phyloP scores from a whole-genome alignment of 2,888 invertebrate genomes.

The Fragum whitleyi region DNA sequence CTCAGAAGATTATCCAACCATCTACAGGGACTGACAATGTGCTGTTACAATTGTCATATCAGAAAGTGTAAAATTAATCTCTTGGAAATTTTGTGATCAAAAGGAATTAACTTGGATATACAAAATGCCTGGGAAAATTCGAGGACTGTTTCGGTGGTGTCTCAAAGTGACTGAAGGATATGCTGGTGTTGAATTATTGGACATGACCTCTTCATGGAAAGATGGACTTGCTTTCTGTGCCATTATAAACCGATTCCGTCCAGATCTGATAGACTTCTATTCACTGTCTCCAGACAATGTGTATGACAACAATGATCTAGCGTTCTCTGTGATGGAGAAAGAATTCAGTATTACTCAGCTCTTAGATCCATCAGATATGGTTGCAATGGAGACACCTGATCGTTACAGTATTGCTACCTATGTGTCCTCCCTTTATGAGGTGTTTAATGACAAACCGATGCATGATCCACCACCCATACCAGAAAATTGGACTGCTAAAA shows the following conservation, averaged over 20 bases:
- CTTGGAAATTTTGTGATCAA: neutral
- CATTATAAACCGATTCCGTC: conserved; percentile 57
- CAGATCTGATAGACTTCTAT: conserved; percentile 59
- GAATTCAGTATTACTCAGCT: conserved; percentile 55
- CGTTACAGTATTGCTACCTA: conserved; percentile 62
- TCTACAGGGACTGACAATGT: neutral
- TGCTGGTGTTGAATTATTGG: conserved; percentile 44
- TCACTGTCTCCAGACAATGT: conserved; percentile 52
- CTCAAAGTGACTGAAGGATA: conserved; percentile 55
- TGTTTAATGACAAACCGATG: conserved; percentile 57
- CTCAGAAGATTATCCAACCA: neutral
- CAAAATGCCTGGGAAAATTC: conserved; percentile 63
- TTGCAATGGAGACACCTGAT: conserved; percentile 52
- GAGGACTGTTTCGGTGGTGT: conserved; percentile 59
- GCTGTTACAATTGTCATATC: neutral
- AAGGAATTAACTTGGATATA: neutral
- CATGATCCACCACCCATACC: conserved; percentile 51
- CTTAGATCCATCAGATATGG: conserved; percentile 62
- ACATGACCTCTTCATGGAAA: conserved; percentile 64
- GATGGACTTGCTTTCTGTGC: conserved; percentile 65
- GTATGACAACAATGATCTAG: conserved; percentile 58
- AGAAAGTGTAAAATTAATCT: neutral
- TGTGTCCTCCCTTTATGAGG: conserved; percentile 55
- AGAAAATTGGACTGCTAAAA: conserved; percentile 18
- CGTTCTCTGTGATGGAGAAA: conserved; percentile 54